Percentiles rank a stretch among this genome's conserved stretches.
Evolutionary conservation across 2,888 invertebrate species (phyloP).

Genomic region (Chymomyza procnemis): DNA sequence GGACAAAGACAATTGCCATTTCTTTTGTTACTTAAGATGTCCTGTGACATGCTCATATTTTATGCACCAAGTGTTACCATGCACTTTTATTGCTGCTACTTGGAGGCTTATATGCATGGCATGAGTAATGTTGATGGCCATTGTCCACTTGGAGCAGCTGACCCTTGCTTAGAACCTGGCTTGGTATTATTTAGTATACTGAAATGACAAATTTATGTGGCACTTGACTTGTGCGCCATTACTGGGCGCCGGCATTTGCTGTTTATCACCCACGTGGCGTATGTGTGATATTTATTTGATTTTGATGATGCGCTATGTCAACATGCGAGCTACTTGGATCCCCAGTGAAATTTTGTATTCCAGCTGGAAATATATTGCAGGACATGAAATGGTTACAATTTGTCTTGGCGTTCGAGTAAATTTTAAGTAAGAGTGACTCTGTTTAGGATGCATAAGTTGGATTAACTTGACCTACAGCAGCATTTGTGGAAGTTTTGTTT

Average conservation of each 20-base stretch:
- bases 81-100: conserved; percentile 46
- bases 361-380: neutral
- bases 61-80: conserved; percentile 63
- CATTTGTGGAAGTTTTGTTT: neutral
- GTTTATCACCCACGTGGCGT: conserved; percentile 29
- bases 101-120: neutral
- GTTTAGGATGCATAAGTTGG: neutral
- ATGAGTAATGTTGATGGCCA: neutral
- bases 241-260: neutral
- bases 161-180: neutral
- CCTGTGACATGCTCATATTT: conserved; percentile 47
- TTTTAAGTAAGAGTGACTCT: neutral
- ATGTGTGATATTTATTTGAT: conserved; percentile 52
- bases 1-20: neutral
- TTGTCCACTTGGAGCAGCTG: neutral
- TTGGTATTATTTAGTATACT: conserved; percentile 4
- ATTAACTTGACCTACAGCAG: neutral
- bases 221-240: conserved; percentile 21
- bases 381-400: neutral
- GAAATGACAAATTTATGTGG: conserved; percentile 43
- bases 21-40: conserved; percentile 23
- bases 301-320: conserved; percentile 26
- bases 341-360: neutral
- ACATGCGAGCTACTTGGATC: neutral
- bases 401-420: neutral